Percentiles rank a stretch among this genome's conserved stretches.
phyloP scores from a whole-genome alignment of 2,797 vertebrate species.

The Phataginus tetradactyla region DNA sequence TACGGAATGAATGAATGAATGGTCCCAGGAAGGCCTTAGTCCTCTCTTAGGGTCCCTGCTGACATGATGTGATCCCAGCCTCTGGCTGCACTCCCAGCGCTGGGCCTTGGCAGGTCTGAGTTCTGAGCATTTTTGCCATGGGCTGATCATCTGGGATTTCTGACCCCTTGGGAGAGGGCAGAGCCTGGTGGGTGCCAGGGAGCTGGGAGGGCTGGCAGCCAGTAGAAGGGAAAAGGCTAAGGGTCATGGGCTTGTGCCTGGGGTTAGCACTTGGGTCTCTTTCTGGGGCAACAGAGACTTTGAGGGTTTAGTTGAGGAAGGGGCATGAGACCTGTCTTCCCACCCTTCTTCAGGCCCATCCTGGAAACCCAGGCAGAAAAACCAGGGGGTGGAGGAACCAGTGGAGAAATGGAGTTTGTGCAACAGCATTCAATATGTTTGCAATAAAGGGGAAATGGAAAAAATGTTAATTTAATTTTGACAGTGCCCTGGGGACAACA shows the following conservation, averaged over 20 bases:
- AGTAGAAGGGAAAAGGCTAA: neutral
- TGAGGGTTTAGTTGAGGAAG: neutral
- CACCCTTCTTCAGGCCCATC: neutral
- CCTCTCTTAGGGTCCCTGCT: neutral
- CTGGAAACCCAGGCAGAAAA: neutral
- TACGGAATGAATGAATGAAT: neutral
- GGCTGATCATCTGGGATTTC: neutral
- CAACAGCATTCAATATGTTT: slow-evolving; percentile 54
- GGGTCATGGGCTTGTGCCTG: neutral
- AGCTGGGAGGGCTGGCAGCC: neutral
- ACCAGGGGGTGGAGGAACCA: neutral
- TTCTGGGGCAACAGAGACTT: neutral
- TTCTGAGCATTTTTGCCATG: neutral
- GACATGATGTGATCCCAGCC: neutral
- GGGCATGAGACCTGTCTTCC: neutral
- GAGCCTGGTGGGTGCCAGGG: neutral
- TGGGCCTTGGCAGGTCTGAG: neutral
- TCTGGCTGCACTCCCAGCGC: neutral
- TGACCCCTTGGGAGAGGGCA: neutral
- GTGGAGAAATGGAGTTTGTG: slow-evolving; percentile 34
- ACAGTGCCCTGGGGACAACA: slow-evolving; percentile 46
- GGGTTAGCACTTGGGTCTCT: neutral
- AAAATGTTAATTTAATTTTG: slow-evolving; percentile 77
- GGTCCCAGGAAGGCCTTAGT: neutral
- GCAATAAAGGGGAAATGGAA: slow-evolving; percentile 67